Conservation (phyloP, 2,113 vertebrate species). For the Glareola pratincola region DNA sequence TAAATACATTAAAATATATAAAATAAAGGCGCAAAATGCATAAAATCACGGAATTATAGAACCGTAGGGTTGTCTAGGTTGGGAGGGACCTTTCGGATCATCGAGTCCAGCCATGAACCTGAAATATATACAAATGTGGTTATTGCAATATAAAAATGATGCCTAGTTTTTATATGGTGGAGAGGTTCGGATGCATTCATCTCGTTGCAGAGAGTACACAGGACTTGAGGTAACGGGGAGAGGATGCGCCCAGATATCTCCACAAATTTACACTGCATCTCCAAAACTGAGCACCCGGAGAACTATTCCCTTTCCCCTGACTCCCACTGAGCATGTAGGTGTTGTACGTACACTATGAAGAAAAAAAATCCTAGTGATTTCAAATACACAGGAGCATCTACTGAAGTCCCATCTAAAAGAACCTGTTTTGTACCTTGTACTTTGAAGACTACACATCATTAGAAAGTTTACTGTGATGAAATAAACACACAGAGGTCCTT, state of each 20-base stretch:
- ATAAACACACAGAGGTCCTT: background rate
- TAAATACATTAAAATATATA: background rate
- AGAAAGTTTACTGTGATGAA: background rate
- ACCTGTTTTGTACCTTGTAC: background rate
- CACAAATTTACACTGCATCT: background rate
- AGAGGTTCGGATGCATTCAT: background rate
- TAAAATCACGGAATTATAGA: too few species aligned
- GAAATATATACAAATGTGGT: accelerated
- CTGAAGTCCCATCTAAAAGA: background rate
- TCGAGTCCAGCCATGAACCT: too few species aligned
- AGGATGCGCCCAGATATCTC: background rate
- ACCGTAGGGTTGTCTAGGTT: too few species aligned
- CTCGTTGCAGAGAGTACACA: background rate
- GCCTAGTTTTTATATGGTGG: accelerated
- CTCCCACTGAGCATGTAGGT: background rate
- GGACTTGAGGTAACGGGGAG: background rate
- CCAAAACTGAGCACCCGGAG: background rate
- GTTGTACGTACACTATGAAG: background rate
- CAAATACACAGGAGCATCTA: background rate
- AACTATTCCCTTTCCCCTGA: background rate
- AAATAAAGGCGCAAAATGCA: background rate
- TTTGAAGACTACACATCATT: background rate
- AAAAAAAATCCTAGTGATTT: background rate
- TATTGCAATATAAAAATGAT: background rate
- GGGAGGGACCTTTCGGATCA: too few species aligned